phyloP scores from a whole-genome alignment of 2,113 vertebrate genomes.

The Corythoichthys haematopterus region DNA sequence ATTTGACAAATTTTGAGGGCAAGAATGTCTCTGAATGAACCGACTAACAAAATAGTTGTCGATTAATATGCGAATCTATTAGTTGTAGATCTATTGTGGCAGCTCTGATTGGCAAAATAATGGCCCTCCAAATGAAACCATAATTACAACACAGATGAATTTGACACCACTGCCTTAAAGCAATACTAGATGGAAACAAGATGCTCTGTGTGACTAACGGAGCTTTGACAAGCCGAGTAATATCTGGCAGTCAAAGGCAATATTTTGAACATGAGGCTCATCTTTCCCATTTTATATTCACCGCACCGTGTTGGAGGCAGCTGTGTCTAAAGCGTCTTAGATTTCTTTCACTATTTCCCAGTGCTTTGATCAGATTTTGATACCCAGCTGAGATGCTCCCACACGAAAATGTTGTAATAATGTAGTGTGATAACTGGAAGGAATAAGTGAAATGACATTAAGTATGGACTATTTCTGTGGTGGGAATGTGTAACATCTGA shows the following conservation, averaged over 20 bases:
- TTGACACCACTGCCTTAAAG: too few relatives aligned
- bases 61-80: too few relatives aligned
- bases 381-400: constrained; percentile 22
- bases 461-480: constrained; percentile 8
- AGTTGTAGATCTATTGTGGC: too few relatives aligned
- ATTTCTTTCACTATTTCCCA: constrained; percentile 29
- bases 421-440: constrained; percentile 30
- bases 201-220: constrained; percentile 8
- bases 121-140: too few relatives aligned
- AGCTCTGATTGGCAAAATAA: too few relatives aligned
- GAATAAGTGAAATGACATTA: constrained; percentile 35
- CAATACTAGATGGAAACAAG: neutral
- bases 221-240: constrained; percentile 23
- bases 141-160: too few relatives aligned
- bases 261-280: constrained; percentile 12
- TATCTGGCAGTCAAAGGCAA: constrained; percentile 16
- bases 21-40: too few relatives aligned
- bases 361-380: constrained; percentile 49
- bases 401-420: constrained; percentile 27
- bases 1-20: too few relatives aligned
- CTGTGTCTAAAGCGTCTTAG: constrained; percentile 19
- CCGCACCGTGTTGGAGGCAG: constrained; percentile 21
- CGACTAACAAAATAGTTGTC: too few relatives aligned
- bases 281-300: constrained; percentile 33
- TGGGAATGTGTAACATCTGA: constrained; percentile 6